Conservation (phyloP, 2,113 vertebrate species). For the Lamprotornis superbus region DNA sequence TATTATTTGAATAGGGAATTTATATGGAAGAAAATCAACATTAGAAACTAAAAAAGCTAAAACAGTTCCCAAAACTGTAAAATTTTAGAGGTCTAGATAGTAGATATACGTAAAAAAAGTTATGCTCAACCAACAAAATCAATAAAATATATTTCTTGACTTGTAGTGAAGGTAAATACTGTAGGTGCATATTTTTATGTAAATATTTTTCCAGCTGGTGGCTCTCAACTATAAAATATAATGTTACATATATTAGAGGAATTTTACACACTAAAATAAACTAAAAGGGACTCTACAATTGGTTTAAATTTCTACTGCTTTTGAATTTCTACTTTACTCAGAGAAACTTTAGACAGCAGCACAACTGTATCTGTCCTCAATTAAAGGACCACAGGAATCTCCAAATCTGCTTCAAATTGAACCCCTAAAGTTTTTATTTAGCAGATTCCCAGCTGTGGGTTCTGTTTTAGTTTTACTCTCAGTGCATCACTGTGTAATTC, state of each 20-base stretch:
- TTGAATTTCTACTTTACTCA: not conserved
- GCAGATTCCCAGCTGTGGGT: not conserved
- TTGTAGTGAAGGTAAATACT: not conserved
- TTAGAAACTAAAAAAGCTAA: not conserved
- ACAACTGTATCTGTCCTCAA: not conserved
- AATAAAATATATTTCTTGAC: not conserved
- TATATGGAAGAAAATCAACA: not conserved
- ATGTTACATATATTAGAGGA: not conserved
- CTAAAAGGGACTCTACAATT: fast-evolving
- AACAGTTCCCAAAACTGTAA: not conserved
- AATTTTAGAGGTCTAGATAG: not conserved
- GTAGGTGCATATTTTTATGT: not conserved
- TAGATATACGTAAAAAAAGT: not conserved
- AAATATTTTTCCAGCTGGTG: not conserved
- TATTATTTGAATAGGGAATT: not conserved
- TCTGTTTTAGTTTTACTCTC: not conserved
- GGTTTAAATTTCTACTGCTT: not conserved
- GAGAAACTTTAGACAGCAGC: not conserved
- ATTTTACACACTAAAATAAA: not conserved
- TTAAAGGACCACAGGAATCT: not conserved
- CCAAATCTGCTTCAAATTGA: not conserved
- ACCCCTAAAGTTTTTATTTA: not conserved
- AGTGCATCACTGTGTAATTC: not conserved
- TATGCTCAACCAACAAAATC: too few species aligned
- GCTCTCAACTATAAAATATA: not conserved